Evolutionary conservation across 1,140 invertebrate species (phyloP), one percentile per base, ranked within the genome.

Genomic region (Drosophila lacteicornis): DNA sequence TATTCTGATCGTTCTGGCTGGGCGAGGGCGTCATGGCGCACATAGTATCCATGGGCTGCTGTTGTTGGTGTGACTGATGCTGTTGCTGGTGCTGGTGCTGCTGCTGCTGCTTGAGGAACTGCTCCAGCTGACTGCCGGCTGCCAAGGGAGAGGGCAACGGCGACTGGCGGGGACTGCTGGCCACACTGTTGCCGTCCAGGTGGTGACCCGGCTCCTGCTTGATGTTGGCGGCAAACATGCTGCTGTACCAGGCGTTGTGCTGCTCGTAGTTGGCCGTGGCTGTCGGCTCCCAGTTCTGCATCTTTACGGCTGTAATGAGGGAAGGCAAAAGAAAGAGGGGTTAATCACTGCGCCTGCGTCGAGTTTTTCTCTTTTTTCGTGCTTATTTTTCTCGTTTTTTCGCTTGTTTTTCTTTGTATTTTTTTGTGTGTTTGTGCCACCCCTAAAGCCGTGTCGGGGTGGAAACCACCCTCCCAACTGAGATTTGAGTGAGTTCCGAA

Each of bases 1-100:
- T 90, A 43, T 91, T 90, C 50, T 91, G 87, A 57, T 94, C 94
- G 59, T 94, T 94, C 80, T 93, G 94, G 57, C 84, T 86, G 2
- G 93, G 93, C 4, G 93, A 92, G 0, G 93, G 91, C 19, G 94
- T 94, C 45, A 94, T 93, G 11, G 87, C 71, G 40, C 84, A 88
- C 27, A 90, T 53, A 6, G 83, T 91, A 76, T 92, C 91, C 91
- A 92, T 92, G 13, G 78, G 65, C 27, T 82, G 65, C 27, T 82
- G 87, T 13, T 79, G 80, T 22, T 47, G 36, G 15, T 62, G 60
- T 25, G 30, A 17, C 50, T 65, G 82, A 22, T 83, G 80, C 15
- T 84, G 79, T 19, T 86, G 78, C 30, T 82, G 84, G 0, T 82
- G 73, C 8, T 74, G 75, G n/a, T 79, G 69, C 4, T 75, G 77